Percentiles rank a stretch among this genome's conserved stretches.
phyloP scores from a whole-genome alignment of 2,888 invertebrate species.

The Stenodema calcarata region DNA sequence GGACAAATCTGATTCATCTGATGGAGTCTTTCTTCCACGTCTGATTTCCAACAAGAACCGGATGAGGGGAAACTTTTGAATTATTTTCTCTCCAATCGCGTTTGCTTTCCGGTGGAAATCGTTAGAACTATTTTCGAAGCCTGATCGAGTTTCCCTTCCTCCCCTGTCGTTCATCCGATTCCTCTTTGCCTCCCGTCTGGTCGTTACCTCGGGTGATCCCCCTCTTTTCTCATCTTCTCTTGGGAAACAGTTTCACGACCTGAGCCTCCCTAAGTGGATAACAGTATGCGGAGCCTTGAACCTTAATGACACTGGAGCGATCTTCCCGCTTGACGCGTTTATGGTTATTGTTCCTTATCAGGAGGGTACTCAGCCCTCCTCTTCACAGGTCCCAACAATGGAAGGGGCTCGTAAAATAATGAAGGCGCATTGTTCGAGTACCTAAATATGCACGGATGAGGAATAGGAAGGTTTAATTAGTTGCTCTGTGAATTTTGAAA shows the following conservation, averaged over 20 bases:
- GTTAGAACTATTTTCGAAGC: neutral
- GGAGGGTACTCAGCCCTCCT: neutral
- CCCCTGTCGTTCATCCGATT: neutral
- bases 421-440: constrained; percentile 8
- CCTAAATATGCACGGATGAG: constrained; percentile 1
- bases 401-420: constrained; percentile 5
- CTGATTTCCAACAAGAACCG: too few species aligned
- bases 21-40: too few species aligned
- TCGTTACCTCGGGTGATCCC: neutral
- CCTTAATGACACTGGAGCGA: constrained; percentile 4
- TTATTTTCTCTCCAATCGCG: neutral
- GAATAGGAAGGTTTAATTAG: constrained; percentile 8
- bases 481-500: neutral
- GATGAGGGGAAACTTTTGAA: too few species aligned
- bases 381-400: neutral
- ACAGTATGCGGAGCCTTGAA: neutral
- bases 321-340: constrained; percentile 1
- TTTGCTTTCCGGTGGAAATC: neutral
- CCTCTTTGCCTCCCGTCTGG: neutral
- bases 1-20: too few species aligned
- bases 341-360: constrained; percentile 15
- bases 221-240: neutral
- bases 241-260: neutral
- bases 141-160: neutral
- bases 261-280: constrained; percentile 4